Evolutionary conservation across 2,888 invertebrate genomes (phyloP), one percentile per base, ranked within the genome.

Genomic region (Sinhomidia bicolor): DNA sequence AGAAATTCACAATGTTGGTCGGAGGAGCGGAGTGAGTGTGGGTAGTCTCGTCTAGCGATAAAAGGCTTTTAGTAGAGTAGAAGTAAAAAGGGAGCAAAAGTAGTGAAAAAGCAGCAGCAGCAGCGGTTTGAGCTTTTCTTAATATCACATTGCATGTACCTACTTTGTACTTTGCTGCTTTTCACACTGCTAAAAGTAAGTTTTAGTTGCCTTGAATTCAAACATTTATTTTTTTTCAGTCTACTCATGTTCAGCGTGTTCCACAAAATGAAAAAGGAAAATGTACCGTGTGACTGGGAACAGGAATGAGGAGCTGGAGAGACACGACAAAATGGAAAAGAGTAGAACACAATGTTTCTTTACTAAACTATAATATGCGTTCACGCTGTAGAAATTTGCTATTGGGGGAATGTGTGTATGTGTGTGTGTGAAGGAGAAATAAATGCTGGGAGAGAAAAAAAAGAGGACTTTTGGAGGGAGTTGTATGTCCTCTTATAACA

Each of bases 221-320:
- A 36, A 20, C 71, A 36, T 9, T 71, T 71, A n/a, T 71, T 41
- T 20, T 20, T 36, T 1, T 47, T 47, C 44, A 7, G 9, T 65
- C 71, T 71, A 41, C 4, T 23, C 17, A 32, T 44, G 23, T 71
- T 20, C 71, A 14, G 20, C 36, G 20, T 68, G 32, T 14, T 32
- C 62, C 29, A 62, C 14, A 62, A 29, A 62, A 62, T 23, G 47
- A 47, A 54, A n/a, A 2, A 17, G 17, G 26, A 26, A 60, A 60
- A 36, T 36, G 9, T 36, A 44, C 23, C 0, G 41, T 44, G 44
- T 71, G 71, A 71, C 71, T 71, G 36, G 71, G 62, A 62, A 62
- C 60, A 60, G 9, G 23, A 62, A 29, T 57, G 17, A 57, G 57
- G 29, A 62, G 62, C 29, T 29, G 4, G 26, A 47, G 47, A 47